phyloP scores from a whole-genome alignment of 30 jellyfish, hydroid and myxozoan genomes.

The Pelagia noctiluca region DNA sequence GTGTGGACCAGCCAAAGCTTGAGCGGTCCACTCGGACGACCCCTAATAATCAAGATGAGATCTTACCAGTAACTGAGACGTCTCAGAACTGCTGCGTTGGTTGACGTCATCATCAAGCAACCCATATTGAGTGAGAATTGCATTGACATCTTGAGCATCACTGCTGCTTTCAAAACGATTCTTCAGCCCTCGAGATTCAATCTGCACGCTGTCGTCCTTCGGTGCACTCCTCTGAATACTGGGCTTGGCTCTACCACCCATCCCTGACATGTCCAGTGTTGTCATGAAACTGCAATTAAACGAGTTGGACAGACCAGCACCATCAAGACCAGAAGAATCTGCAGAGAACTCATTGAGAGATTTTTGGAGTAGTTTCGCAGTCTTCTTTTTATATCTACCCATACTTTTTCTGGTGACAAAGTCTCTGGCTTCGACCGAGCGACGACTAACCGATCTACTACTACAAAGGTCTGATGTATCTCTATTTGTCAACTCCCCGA shows the following conservation, averaged over 20 bases:
- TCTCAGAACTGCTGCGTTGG: conserved; percentile 15
- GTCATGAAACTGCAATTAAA: conserved; percentile 1
- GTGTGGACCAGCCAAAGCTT: too few species aligned
- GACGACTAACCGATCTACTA: conserved; percentile 26
- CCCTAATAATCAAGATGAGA: not conserved
- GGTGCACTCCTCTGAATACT: not conserved
- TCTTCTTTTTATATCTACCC: conserved; percentile 49
- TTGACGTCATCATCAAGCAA: conserved; percentile 51
- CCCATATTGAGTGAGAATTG: conserved; percentile 58
- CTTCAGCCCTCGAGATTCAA: conserved; percentile 10
- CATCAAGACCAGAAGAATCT: not conserved
- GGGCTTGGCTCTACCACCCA: not conserved
- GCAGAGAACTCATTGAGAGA: conserved; percentile 28
- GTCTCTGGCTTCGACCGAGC: conserved; percentile 34
- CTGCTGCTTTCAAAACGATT: not conserved
- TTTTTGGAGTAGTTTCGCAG: conserved; percentile 34
- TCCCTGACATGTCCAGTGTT: not conserved
- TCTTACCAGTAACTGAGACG: conserved; percentile 44
- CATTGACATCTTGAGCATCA: conserved; percentile 46
- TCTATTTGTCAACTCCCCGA: conserved; percentile 36
- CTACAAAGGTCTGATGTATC: conserved; percentile 13
- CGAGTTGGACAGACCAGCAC: not conserved
- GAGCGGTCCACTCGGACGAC: too few species aligned
- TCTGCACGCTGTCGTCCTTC: not conserved
- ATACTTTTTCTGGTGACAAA: conserved; percentile 52